phyloP scores from a whole-genome alignment of 1,140 invertebrate genomes.

The Papilio polytes region DNA sequence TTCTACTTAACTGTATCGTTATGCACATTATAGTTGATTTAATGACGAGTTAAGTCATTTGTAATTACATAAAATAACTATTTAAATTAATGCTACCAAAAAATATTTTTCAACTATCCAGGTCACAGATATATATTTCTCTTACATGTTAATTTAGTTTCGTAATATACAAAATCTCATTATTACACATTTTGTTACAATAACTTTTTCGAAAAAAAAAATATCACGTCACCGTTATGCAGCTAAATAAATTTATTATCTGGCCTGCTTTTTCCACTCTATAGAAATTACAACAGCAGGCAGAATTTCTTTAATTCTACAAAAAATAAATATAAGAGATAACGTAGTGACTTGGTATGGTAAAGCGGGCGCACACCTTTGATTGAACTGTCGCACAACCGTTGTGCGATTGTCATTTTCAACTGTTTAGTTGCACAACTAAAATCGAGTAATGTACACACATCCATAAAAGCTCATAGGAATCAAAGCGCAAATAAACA shows the following conservation, averaged over 20 bases:
- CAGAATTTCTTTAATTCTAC: neutral
- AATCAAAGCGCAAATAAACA: too few relatives aligned
- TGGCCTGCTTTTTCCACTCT: neutral
- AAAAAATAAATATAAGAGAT: too few relatives aligned
- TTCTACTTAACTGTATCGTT: neutral
- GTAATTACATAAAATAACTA: constrained; percentile 10
- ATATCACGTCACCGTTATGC: neutral
- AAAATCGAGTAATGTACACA: too few relatives aligned
- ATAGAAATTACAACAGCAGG: neutral
- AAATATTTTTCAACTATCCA: constrained; percentile 3
- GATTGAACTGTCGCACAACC: too few relatives aligned
- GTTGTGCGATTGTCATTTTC: too few relatives aligned
- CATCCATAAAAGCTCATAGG: too few relatives aligned
- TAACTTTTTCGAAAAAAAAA: constrained; percentile 16
- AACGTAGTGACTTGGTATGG: too few relatives aligned
- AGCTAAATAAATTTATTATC: neutral
- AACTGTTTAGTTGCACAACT: too few relatives aligned
- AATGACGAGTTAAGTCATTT: constrained; percentile 8
- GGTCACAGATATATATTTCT: neutral
- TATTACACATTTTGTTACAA: constrained; percentile 15
- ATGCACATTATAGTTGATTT: neutral
- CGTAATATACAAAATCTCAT: neutral
- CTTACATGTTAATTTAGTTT: constrained; percentile 8
- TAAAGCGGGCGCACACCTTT: too few relatives aligned
- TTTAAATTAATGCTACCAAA: constrained; percentile 6